These are phyloP conservation scores for Pseudoatta argentina DNA, from an alignment of 1,140 invertebrate species.

Conservation along the genomic window DNA sequence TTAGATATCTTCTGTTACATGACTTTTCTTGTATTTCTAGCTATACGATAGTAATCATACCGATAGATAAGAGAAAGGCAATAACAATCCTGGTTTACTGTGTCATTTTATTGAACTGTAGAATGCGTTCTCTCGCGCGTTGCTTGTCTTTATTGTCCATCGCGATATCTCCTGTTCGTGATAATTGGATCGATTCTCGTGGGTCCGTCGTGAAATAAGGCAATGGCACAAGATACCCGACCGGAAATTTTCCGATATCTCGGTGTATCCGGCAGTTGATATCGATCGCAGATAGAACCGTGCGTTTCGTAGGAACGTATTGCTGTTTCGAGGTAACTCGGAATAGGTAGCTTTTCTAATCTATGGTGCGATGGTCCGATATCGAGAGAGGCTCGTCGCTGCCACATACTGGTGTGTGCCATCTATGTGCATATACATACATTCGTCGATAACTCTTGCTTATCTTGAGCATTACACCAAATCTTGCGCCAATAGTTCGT, in stretches of 20 bases:
- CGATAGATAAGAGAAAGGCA: neutral
- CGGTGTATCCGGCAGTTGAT: neutral
- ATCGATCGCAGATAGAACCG: neutral
- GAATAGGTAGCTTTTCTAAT: constrained; percentile 59
- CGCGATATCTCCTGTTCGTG: constrained; percentile 23
- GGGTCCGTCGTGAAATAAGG: constrained; percentile 33
- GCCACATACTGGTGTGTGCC: neutral
- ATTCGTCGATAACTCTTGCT: constrained; percentile 62
- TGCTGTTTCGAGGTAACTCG: constrained; percentile 42
- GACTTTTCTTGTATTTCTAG: neutral
- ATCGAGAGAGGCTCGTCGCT: constrained; percentile 49
- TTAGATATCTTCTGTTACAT: neutral
- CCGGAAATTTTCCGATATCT: constrained; percentile 40
- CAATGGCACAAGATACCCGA: neutral
- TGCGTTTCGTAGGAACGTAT: constrained; percentile 7
- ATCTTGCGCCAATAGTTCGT: constrained; percentile 16
- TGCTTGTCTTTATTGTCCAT: constrained; percentile 15
- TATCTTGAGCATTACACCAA: constrained; percentile 48
- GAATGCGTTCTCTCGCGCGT: neutral
- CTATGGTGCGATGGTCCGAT: constrained; percentile 39
- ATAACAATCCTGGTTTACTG: neutral
- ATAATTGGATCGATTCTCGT: constrained; percentile 59
- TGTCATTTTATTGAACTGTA: constrained; percentile 3
- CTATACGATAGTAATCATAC: neutral
- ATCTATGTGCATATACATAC: neutral